Percentiles rank a stretch among this genome's conserved stretches.
Conservation (phyloP, 2,113 vertebrate species). For the Probosciger aterrimus region DNA sequence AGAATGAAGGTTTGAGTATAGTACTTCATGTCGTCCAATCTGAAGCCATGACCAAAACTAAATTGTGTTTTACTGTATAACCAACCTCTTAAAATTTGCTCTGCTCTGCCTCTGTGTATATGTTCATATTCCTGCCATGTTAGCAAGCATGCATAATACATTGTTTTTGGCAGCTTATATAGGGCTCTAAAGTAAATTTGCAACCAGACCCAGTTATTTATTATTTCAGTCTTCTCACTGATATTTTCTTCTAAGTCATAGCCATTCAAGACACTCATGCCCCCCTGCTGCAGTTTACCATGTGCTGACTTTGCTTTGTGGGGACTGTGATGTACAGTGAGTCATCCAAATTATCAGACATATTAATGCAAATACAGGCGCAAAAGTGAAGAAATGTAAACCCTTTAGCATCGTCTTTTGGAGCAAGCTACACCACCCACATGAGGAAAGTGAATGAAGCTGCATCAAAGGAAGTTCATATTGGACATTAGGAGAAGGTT, state of each 20-base stretch:
- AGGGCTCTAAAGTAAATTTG: background rate
- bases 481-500: background rate
- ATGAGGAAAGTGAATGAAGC: background rate
- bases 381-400: background rate
- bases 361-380: background rate
- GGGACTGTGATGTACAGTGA: fast-evolving
- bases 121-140: fast-evolving
- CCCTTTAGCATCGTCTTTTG: background rate
- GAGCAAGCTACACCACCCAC: background rate
- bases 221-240: background rate
- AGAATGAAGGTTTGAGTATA: background rate
- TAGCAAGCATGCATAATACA: background rate
- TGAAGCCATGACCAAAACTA: background rate
- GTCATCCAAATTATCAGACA: background rate
- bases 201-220: background rate
- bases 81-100: background rate
- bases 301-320: background rate
- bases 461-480: background rate
- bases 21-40: background rate
- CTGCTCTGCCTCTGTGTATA: background rate
- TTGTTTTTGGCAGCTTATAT: background rate
- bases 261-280: background rate
- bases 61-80: background rate
- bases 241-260: background rate
- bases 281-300: background rate